Conservation (phyloP, 2,113 vertebrate genomes). For the Hippocampus comes region DNA sequence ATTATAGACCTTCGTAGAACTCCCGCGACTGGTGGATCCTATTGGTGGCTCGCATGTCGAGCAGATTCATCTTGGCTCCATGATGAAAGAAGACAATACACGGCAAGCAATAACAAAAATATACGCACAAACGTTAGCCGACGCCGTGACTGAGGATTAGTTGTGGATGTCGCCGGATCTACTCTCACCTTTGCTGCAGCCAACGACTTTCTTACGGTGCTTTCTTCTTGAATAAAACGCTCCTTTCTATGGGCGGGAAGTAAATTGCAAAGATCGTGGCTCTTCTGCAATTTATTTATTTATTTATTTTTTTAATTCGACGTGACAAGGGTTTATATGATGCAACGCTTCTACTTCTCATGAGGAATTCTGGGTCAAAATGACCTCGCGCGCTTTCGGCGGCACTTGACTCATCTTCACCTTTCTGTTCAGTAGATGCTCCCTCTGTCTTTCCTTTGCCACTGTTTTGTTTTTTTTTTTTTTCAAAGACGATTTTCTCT, state of each 20-base stretch:
- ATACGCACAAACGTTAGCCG: neutral
- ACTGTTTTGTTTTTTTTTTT: neutral
- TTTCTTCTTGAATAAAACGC: too few species aligned
- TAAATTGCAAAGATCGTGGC: neutral
- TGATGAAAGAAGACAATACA: too few species aligned
- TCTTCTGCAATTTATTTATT: too few species aligned
- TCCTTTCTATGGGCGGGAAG: neutral
- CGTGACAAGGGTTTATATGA: neutral
- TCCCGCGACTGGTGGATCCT: neutral
- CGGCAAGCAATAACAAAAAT: too few species aligned
- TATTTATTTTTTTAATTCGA: neutral
- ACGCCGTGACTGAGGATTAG: neutral
- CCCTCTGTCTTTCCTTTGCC: neutral
- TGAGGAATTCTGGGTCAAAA: constrained; percentile 20
- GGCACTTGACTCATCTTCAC: neutral
- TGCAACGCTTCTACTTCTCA: neutral
- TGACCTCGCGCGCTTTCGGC: neutral
- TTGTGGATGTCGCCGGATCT: neutral
- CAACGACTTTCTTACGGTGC: too few species aligned
- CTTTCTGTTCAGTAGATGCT: constrained; percentile 2
- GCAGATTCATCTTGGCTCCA: neutral
- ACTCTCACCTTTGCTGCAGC: neutral
- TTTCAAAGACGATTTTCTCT: constrained; percentile 10
- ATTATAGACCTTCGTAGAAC: neutral
- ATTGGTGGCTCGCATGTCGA: neutral